phyloP scores from a whole-genome alignment of 2,888 invertebrate genomes.

The Drosophila testacea region DNA sequence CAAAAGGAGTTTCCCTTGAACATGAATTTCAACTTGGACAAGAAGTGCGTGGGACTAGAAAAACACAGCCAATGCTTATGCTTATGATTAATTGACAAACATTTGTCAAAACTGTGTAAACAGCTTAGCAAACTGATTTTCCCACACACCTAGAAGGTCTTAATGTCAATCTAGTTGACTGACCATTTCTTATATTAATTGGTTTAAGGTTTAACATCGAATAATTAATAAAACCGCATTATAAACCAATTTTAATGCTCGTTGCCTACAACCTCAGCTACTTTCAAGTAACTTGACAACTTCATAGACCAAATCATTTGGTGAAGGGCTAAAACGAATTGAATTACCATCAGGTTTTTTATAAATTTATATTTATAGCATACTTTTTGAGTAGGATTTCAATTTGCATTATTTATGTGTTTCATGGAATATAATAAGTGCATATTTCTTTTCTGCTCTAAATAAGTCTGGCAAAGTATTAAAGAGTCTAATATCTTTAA shows the following conservation, averaged over 20 bases:
- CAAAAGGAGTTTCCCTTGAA: conserved; percentile 11
- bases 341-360: background rate
- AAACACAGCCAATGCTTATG: conserved; percentile 14
- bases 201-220: background rate
- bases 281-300: background rate
- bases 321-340: background rate
- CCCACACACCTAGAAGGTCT: background rate
- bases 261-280: background rate
- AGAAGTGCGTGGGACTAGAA: conserved; percentile 1
- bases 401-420: background rate
- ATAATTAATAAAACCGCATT: conserved; percentile 6
- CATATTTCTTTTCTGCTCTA: background rate
- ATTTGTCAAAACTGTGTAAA: conserved; percentile 35
- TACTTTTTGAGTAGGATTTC: background rate
- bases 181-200: conserved; percentile 2
- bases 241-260: background rate
- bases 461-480: background rate
- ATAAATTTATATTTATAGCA: background rate
- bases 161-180: conserved; percentile 34
- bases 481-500: too few species aligned
- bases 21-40: conserved; percentile 42
- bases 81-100: conserved; percentile 44
- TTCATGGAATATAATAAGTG: background rate
- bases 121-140: conserved; percentile 20
- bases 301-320: background rate